Evolutionary conservation across 2,797 vertebrate genomes (phyloP), one percentile per base, ranked within the genome.

Genomic region (Parambassis ranga): DNA sequence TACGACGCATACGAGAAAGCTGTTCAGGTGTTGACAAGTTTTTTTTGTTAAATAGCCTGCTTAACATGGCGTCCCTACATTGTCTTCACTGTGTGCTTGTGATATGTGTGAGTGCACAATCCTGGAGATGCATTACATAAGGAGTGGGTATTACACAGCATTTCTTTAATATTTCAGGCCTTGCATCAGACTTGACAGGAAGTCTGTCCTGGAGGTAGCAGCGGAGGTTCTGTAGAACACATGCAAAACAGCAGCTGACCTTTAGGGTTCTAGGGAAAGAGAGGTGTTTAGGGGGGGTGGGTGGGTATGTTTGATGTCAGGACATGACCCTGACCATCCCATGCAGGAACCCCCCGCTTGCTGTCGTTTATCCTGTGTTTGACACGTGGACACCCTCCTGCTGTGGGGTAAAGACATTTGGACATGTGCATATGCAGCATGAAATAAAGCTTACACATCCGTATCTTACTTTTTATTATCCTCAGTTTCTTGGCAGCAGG

Each of bases 161-260:
- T 88, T 83, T 77, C 80, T 82, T 84, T 55, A 68, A 83, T 83
- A 82, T 91, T 89, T 90, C 82, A 85, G 44, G 31, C 50, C 60
- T 89, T 90, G 84, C 84, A 67, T 90, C 85, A 90, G 85, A 44
- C 51, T 31, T 39, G 48, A 64, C 71, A 77, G 69, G 46, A 72
- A 62, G 27, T 32, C 19, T 43, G 19, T 56, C 48, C 18, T 47
- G 46, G 28, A 51, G 62, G 58, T 68, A 46, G 20, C 44, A 10
- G 2, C 38, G 23, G 38, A 65, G 50, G 14, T 18, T 59, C 28
- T 0, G 6, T 4, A 18, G 19, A 58, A 64, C 55, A 52, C 28
- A 75, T 77, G 46, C 33, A 36, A 65, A 42, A 64, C 63, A 72
- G 47, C 37, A 53, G n/a, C 57, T 85, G 71, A 81, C 80, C 85